phyloP scores from a whole-genome alignment of 2,797 vertebrate species.

The Hipposideros larvatus region DNA sequence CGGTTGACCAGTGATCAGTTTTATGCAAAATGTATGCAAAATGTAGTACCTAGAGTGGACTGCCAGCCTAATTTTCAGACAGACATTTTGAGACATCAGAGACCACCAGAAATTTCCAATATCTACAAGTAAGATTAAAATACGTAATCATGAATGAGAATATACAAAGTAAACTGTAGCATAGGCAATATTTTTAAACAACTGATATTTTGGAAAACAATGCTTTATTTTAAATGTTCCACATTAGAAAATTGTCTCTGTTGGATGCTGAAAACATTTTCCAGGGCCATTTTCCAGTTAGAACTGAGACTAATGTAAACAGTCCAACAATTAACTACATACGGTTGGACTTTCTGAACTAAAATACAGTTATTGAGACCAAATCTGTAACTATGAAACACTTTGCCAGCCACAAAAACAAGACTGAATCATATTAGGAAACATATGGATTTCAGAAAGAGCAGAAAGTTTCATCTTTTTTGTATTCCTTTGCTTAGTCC shows the following conservation, averaged over 20 bases:
- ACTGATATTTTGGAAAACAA: not conserved
- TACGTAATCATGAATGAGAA: not conserved
- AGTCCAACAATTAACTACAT: conserved; percentile 65
- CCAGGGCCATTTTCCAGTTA: conserved; percentile 51
- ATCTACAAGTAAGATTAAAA: not conserved
- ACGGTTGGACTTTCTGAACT: conserved; percentile 52
- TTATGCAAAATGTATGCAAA: not conserved
- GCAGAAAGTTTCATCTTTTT: not conserved
- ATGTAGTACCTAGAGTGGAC: not conserved
- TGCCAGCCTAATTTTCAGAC: not conserved
- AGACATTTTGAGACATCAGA: not conserved
- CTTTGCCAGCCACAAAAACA: not conserved
- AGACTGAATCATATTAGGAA: not conserved
- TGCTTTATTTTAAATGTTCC: conserved; percentile 63
- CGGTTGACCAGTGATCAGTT: not conserved
- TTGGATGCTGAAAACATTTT: conserved; percentile 66
- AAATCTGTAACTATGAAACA: conserved; percentile 44
- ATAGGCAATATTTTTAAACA: conserved; percentile 38
- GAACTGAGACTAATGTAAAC: conserved; percentile 56
- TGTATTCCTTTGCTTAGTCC: not conserved
- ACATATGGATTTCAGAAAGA: conserved; percentile 52
- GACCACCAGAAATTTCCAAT: not conserved
- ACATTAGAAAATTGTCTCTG: conserved; percentile 39
- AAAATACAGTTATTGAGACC: conserved; percentile 36
- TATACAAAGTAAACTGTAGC: not conserved